These are phyloP conservation scores for Helarctos malayanus DNA, from an alignment of 2,797 vertebrate species.

Conservation along the genomic window DNA sequence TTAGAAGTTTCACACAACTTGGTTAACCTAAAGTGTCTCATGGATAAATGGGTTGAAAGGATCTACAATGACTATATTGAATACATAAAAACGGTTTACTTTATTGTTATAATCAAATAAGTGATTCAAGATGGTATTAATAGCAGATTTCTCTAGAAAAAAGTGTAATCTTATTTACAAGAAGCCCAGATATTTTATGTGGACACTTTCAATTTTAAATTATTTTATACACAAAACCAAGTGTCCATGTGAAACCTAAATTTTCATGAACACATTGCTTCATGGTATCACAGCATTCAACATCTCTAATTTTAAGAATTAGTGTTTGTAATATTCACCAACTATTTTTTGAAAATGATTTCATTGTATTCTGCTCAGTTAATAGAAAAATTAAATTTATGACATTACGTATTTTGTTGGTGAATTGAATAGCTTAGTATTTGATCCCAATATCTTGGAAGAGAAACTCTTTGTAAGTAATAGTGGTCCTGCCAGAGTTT, in stretches of 20 bases:
- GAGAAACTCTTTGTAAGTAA: neutral
- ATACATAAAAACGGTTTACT: slow-evolving; percentile 19
- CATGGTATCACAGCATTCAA: slow-evolving; percentile 8
- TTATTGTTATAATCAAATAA: slow-evolving; percentile 29
- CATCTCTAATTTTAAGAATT: slow-evolving; percentile 45
- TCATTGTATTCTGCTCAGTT: neutral
- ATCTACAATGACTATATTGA: neutral
- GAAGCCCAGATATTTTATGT: slow-evolving; percentile 39
- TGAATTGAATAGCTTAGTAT: slow-evolving; percentile 31
- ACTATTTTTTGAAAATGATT: slow-evolving; percentile 10
- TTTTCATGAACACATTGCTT: slow-evolving; percentile 7
- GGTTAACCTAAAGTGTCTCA: slow-evolving; percentile 29
- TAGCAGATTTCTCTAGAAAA: neutral
- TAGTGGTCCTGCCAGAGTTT: neutral
- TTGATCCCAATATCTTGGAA: slow-evolving; percentile 46
- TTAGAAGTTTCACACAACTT: neutral
- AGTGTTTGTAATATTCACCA: slow-evolving; percentile 38
- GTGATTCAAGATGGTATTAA: slow-evolving; percentile 46
- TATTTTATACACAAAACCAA: slow-evolving; percentile 14
- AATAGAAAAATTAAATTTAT: slow-evolving; percentile 46
- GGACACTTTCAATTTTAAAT: slow-evolving; percentile 38
- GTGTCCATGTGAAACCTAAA: neutral
- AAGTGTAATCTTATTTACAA: neutral
- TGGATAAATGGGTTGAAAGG: slow-evolving; percentile 9
- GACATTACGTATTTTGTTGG: slow-evolving; percentile 16